phyloP scores from a whole-genome alignment of 2,797 vertebrate species.

The Pelochelys cantorii region DNA sequence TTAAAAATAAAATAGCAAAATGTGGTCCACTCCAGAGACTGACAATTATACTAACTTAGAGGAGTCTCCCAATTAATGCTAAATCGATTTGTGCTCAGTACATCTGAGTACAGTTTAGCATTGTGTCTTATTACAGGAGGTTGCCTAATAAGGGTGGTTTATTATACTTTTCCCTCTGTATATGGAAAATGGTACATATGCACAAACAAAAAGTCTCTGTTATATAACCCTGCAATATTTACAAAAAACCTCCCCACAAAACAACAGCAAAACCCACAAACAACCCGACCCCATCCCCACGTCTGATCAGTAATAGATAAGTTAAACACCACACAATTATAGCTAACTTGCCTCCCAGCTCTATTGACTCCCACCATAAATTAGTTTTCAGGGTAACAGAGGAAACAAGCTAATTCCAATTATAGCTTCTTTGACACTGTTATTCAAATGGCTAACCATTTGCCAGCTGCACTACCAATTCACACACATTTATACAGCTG shows the following conservation, averaged over 20 bases:
- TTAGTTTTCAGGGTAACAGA: background rate
- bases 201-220: background rate
- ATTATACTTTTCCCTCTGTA: background rate
- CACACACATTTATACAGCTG: background rate
- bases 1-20: background rate
- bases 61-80: background rate
- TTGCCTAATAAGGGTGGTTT: background rate
- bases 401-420: fast-evolving
- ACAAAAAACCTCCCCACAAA: background rate
- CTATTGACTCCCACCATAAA: background rate
- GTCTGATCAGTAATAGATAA: background rate
- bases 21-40: background rate
- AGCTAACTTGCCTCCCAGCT: background rate
- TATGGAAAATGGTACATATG: constrained; percentile 10
- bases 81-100: background rate
- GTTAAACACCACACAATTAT: background rate
- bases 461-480: background rate
- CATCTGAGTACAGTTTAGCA: background rate
- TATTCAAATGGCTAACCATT: background rate
- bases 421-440: background rate
- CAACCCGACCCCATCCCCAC: background rate
- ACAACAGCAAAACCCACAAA: background rate
- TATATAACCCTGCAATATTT: background rate
- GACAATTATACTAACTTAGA: background rate
- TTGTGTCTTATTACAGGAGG: background rate